Evolutionary conservation across 2,113 vertebrate species (phyloP).

Genomic region (Phocoena phocoena): DNA sequence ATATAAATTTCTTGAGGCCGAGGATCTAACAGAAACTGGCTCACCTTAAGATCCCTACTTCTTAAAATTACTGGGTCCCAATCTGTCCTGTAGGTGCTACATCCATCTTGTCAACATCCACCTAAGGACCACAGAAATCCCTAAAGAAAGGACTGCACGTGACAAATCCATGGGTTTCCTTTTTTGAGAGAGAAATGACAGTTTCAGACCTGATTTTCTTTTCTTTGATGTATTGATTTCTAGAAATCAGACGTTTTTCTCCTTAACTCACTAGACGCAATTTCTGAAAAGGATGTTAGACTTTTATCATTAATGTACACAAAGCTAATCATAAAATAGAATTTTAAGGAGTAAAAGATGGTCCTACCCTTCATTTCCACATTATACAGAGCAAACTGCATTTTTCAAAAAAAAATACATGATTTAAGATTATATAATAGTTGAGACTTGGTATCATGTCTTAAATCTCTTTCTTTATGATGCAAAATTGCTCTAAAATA

Average conservation of each 20-base stretch:
- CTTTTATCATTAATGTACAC: not conserved
- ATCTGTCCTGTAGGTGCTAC: not conserved
- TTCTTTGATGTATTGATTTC: not conserved
- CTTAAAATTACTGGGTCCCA: not conserved
- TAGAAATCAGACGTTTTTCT: not conserved
- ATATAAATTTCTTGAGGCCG: not conserved
- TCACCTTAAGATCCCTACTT: not conserved
- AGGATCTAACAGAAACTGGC: not conserved
- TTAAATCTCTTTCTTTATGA: not conserved
- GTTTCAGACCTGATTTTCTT: not conserved
- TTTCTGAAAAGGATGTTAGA: not conserved
- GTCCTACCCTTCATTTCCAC: not conserved
- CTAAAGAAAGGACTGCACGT: not conserved
- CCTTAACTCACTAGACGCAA: not conserved
- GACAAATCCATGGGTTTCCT: not conserved
- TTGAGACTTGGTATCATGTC: not conserved
- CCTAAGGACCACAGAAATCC: not conserved
- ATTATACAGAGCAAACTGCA: not conserved
- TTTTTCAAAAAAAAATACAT: not conserved
- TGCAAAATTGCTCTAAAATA: not conserved
- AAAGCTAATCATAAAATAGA: not conserved
- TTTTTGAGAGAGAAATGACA: not conserved
- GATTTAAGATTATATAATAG: not conserved
- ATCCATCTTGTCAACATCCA: not conserved
- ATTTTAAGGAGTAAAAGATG: not conserved